Evolutionary conservation across 2,888 invertebrate genomes (phyloP), one percentile per base, ranked within the genome.

Genomic region (Ctena decussata): DNA sequence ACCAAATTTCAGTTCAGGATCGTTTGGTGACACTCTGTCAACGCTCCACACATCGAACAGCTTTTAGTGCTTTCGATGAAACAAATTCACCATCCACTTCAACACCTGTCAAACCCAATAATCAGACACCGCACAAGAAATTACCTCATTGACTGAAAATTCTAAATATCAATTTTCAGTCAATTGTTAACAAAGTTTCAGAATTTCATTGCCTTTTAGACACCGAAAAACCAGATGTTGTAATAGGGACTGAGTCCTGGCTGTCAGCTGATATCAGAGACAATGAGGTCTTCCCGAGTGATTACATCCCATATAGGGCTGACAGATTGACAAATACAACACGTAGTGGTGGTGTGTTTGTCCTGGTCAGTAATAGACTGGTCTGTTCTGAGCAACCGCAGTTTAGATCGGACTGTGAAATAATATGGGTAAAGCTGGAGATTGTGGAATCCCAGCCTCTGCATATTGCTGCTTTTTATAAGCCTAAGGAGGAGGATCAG

Each of bases 161-260:
- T 27, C 72, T 27, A 44, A 41, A 15, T n/a, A 21, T 44, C 6
- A n/a, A 72, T 24, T 44, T 24, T 27, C 37, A 41, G 41, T 72
- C 72, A 3, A 24, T 44, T 27, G 72, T 72, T 15, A 41, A 72
- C 27, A 72, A 72, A 44, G 41, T 39, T 8, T 24, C 41, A 27
- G 44, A 72, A 24, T 44, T 44, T 24, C 30, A 46, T 44, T 39
- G 30, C 35, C 11, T 72, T 11, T 6, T 72, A 5, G 30, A 60
- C 60, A 60, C 18, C 60, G 60, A 60, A 30, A 60, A 27, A 60
- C 60, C 60, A 27, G 60, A 60, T 60, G 30, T 60, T 60, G 30
- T 60, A 24, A 27, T 72, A n/a, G 72, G 72, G 5, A 72, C 72
- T 3, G 72, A 72, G 46, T 72, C 72, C 72, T 72, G 46, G 46